A percentile compares a stretch with the other conserved stretches of the same genome.
phyloP scores from a whole-genome alignment of 1,140 invertebrate genomes.

The Sinella curviseta region DNA sequence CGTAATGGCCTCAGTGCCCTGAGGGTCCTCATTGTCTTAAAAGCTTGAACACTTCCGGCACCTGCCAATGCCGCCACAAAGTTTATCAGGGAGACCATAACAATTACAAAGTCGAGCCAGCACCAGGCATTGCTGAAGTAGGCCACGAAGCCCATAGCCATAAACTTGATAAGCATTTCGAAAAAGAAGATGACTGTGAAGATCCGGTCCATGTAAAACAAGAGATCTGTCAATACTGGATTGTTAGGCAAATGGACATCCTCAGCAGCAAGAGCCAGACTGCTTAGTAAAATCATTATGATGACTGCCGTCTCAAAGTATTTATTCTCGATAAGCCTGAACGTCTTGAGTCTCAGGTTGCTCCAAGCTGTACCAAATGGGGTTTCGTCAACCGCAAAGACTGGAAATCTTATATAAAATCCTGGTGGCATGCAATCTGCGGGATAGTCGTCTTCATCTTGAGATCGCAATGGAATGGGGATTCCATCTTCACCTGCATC shows the following conservation, averaged over 20 bases:
- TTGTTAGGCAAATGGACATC: conserved; percentile 87
- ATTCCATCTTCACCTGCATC: conserved; percentile 11
- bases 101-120: conserved; percentile 88
- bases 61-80: conserved; percentile 89
- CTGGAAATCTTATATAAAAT: conserved; percentile 81
- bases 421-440: conserved; percentile 86
- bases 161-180: conserved; percentile 98
- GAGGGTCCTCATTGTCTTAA: conserved; percentile 96
- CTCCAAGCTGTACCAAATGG: conserved; percentile 91
- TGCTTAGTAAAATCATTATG: conserved; percentile 94
- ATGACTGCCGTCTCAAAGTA: conserved; percentile 99
- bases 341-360: conserved; percentile 85
- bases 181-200: conserved; percentile 97
- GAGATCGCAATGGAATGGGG: conserved; percentile 55
- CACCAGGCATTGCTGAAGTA: conserved; percentile 59
- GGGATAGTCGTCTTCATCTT: too few species aligned
- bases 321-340: conserved; percentile 93
- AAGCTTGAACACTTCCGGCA: conserved; percentile 92
- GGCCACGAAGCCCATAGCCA: conserved; percentile 63
- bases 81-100: conserved; percentile 93
- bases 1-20: conserved; percentile 87
- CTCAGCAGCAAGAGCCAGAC: conserved; percentile 93
- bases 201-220: conserved; percentile 95
- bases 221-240: conserved; percentile 84
- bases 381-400: conserved; percentile 76